Conservation (phyloP, 2,797 vertebrate genomes). For the Sebastes ruberrimus region DNA sequence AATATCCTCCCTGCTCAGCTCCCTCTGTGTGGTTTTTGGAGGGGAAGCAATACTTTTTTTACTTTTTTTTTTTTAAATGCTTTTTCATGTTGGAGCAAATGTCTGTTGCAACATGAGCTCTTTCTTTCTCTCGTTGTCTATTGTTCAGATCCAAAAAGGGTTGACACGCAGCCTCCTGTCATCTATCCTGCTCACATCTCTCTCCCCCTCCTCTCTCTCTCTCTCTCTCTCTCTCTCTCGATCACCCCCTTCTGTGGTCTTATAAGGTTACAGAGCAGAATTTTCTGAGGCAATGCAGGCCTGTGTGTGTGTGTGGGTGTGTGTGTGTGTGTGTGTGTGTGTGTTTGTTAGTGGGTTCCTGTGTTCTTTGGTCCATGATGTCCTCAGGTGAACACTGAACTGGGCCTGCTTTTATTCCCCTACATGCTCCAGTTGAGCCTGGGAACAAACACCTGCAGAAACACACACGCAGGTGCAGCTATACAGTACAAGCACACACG, state of each 20-base stretch:
- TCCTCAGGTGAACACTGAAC: constrained; percentile 63
- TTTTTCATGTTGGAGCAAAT: constrained; percentile 27
- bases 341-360: constrained; percentile 17
- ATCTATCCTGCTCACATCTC: constrained; percentile 33
- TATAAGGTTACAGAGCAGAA: constrained; percentile 70
- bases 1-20: background rate
- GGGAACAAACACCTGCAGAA: constrained; percentile 55
- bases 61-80: background rate
- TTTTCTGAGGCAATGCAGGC: constrained; percentile 21
- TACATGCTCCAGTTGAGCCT: constrained; percentile 45
- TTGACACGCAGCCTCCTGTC: constrained; percentile 46
- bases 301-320: constrained; percentile 4
- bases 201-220: background rate
- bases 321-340: background rate
- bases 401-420: constrained; percentile 54
- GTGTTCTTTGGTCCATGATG: constrained; percentile 68
- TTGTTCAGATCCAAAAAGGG: constrained; percentile 52
- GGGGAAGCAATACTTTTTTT: background rate
- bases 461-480: constrained; percentile 16
- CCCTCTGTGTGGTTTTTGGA: constrained; percentile 3
- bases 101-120: constrained; percentile 32
- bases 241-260: constrained; percentile 46
- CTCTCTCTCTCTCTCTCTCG: background rate
- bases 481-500: background rate
- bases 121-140: constrained; percentile 38